Conservation (phyloP, 2,888 invertebrate species). For the Itoplectis maculator region DNA sequence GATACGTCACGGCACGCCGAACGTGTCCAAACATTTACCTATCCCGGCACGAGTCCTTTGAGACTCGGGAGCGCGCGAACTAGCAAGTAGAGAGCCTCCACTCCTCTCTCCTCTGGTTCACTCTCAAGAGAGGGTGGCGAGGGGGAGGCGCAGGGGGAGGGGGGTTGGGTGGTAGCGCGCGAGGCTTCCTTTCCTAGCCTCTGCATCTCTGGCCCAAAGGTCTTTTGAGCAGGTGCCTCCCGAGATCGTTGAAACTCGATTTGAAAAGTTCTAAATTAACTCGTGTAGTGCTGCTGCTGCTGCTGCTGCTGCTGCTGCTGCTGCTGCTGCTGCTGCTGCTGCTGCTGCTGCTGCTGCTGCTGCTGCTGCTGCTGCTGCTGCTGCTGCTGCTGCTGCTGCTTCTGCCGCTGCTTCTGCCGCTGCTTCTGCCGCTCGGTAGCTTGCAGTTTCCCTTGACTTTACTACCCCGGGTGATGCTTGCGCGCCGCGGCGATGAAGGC, state of each 20-base stretch:
- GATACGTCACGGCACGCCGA: constrained; percentile 61
- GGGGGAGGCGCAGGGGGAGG: not conserved
- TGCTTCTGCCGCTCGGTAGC: constrained; percentile 2
- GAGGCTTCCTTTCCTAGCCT: constrained; percentile 56
- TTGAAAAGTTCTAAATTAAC: constrained; percentile 67
- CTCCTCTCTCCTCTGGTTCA: constrained; percentile 3
- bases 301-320: constrained; percentile 30
- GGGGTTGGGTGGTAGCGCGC: not conserved
- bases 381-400: constrained; percentile 17
- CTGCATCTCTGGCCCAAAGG: constrained; percentile 46
- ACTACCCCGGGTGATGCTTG: constrained; percentile 49
- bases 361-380: constrained; percentile 32
- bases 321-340: constrained; percentile 6
- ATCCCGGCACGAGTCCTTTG: constrained; percentile 64
- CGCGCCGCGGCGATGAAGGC: constrained; percentile 57
- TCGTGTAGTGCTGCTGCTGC: constrained; percentile 49
- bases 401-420: too few species aligned
- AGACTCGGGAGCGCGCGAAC: constrained; percentile 61
- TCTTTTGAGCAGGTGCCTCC: constrained; percentile 57
- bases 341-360: constrained; percentile 27
- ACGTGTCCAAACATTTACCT: constrained; percentile 67
- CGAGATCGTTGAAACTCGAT: constrained; percentile 64
- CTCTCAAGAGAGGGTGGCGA: constrained; percentile 15
- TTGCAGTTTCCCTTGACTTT: constrained; percentile 40
- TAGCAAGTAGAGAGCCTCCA: constrained; percentile 16